phyloP scores from a whole-genome alignment of 2,113 vertebrate genomes.

The Cygnus buccinator region DNA sequence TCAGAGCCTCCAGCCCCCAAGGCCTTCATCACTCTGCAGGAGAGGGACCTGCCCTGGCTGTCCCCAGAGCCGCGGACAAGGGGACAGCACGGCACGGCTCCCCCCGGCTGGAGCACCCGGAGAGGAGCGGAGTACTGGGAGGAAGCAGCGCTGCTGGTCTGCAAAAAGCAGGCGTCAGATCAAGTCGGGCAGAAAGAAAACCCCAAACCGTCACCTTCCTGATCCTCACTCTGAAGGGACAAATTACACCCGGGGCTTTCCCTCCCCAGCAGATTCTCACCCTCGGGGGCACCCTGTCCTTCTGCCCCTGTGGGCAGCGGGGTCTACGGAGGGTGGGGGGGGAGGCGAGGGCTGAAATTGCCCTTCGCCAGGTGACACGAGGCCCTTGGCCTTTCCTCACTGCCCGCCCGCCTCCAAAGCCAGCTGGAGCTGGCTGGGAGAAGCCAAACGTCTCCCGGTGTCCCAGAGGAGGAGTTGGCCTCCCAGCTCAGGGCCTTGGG shows the following conservation, averaged over 20 bases:
- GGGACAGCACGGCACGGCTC: not conserved
- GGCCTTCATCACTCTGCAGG: constrained; percentile 16
- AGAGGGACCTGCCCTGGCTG: not conserved
- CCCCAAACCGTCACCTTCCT: fast-evolving
- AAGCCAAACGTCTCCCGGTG: not conserved
- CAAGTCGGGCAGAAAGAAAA: not conserved
- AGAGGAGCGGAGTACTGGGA: not conserved
- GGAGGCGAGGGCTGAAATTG: not conserved
- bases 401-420: not conserved
- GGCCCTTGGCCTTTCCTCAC: constrained; percentile 32
- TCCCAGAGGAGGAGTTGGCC: not conserved
- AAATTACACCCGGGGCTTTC: not conserved
- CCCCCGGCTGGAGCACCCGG: not conserved
- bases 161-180: not conserved
- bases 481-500: not conserved
- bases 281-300: not conserved
- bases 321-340: not conserved
- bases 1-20: constrained; percentile 50
- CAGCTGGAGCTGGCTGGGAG: constrained; percentile 37
- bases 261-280: not conserved
- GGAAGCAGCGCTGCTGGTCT: not conserved
- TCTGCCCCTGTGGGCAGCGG: fast-evolving
- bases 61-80: not conserved
- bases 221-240: not conserved
- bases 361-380: not conserved